Evolutionary conservation across 2,797 vertebrate genomes (phyloP).

Genomic region (Dendrocincla fuliginosa): DNA sequence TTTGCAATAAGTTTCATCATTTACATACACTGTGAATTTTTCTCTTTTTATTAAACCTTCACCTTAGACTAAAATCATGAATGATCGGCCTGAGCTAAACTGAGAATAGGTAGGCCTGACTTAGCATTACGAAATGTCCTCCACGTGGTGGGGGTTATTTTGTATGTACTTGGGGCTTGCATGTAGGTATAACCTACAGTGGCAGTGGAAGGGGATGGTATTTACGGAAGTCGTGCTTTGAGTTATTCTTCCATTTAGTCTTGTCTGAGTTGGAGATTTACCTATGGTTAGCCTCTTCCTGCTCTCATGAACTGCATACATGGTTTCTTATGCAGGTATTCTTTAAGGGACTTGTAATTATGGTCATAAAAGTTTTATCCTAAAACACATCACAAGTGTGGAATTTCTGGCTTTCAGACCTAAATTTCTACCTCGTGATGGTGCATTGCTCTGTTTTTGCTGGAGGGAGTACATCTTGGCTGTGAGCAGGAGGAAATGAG

Average conservation of each 20-base stretch:
- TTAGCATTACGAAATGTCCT: not conserved
- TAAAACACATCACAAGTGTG: not conserved
- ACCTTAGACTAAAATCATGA: not conserved
- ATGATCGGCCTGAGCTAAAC: not conserved
- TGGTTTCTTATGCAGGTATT: not conserved
- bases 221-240: not conserved
- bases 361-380: not conserved
- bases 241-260: not conserved
- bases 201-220: not conserved
- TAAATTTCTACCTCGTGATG: not conserved
- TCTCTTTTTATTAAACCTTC: not conserved
- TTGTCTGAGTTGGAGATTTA: not conserved
- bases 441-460: constrained; percentile 44
- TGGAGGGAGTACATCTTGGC: constrained; percentile 42
- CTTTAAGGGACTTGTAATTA: not conserved
- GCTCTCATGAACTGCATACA: not conserved
- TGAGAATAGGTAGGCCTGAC: not conserved
- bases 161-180: not conserved
- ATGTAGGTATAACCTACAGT: not conserved
- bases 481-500: constrained; percentile 44
- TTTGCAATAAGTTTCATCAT: not conserved
- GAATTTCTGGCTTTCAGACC: constrained; percentile 25
- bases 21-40: not conserved
- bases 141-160: not conserved
- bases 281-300: not conserved